Conservation (phyloP, 2,113 vertebrate genomes). For the Peromyscus californicus region DNA sequence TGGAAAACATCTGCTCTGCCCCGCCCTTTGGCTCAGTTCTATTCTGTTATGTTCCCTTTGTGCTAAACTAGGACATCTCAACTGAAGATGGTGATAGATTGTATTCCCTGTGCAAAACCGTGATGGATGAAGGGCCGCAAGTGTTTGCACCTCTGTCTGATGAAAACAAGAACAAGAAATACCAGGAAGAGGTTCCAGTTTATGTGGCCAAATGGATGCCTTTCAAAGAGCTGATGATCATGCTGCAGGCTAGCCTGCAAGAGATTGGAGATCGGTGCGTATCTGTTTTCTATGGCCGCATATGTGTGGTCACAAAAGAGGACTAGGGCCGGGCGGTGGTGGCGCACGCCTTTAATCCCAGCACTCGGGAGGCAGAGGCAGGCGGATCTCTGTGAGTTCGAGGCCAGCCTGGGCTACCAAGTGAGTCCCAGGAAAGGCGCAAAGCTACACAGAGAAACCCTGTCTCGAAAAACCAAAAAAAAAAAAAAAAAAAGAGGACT, state of each 20-base stretch:
- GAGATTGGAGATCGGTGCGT: slow-evolving; percentile 96
- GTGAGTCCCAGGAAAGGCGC: no score
- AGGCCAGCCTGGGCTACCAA: no score
- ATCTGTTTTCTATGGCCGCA: not conserved
- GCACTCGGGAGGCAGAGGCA: no score
- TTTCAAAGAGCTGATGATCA: slow-evolving; percentile 94
- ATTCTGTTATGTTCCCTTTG: not conserved
- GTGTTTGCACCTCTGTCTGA: slow-evolving; percentile 95
- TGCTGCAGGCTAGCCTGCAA: slow-evolving; percentile 95
- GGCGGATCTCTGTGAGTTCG: no score
- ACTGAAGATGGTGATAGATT: slow-evolving; percentile 95
- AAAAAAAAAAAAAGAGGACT: not conserved
- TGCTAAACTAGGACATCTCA: slow-evolving; percentile 93
- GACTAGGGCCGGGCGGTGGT: no score
- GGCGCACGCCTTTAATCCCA: no score
- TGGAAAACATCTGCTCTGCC: not conserved
- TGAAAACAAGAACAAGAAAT: slow-evolving; percentile 93
- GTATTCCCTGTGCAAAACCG: slow-evolving; percentile 92
- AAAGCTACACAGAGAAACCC: no score
- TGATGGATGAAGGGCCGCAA: slow-evolving; percentile 95
- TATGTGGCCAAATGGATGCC: slow-evolving; percentile 95
- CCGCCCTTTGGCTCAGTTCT: not conserved
- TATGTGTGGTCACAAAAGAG: not conserved
- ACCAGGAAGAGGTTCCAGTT: slow-evolving; percentile 95
- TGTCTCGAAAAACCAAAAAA: no score